Conservation (phyloP, 1,140 invertebrate genomes). For the Lucilia sericata region DNA sequence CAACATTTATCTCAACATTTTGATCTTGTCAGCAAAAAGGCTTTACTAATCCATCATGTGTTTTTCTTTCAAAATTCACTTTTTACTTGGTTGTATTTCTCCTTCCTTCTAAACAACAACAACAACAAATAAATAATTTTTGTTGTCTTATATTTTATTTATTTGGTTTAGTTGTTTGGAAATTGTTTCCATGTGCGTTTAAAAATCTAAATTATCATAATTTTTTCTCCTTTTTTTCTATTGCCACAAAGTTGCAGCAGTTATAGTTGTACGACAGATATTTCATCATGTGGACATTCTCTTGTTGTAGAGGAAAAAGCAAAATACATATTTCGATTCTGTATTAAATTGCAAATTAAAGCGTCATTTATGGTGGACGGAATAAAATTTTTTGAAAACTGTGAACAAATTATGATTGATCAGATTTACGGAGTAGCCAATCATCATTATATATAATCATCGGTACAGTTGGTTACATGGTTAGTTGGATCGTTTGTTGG, state of each 20-base stretch:
- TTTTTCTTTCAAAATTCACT: neutral
- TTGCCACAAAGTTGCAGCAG: neutral
- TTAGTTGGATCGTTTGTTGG: too few species aligned
- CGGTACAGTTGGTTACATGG: neutral
- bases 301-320: neutral
- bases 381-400: neutral
- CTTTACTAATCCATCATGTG: slow-evolving; percentile 26
- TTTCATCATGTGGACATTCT: slow-evolving; percentile 23
- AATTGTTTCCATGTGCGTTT: slow-evolving; percentile 26
- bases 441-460: neutral
- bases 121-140: neutral
- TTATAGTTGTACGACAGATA: neutral
- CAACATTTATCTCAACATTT: slow-evolving; percentile 21
- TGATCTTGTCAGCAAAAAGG: slow-evolving; percentile 20
- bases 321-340: neutral
- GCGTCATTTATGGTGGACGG: neutral
- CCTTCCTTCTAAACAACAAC: neutral
- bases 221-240: neutral
- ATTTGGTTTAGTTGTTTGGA: slow-evolving; percentile 6
- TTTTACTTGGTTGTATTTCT: neutral
- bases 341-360: slow-evolving; percentile 13
- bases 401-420: slow-evolving; percentile 24
- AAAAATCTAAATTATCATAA: slow-evolving; percentile 29
- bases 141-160: neutral
- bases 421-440: neutral